Percentiles rank a stretch among this genome's conserved stretches.
Conservation (phyloP, 1,140 invertebrate species). For the Schlechtendalia chinensis region DNA sequence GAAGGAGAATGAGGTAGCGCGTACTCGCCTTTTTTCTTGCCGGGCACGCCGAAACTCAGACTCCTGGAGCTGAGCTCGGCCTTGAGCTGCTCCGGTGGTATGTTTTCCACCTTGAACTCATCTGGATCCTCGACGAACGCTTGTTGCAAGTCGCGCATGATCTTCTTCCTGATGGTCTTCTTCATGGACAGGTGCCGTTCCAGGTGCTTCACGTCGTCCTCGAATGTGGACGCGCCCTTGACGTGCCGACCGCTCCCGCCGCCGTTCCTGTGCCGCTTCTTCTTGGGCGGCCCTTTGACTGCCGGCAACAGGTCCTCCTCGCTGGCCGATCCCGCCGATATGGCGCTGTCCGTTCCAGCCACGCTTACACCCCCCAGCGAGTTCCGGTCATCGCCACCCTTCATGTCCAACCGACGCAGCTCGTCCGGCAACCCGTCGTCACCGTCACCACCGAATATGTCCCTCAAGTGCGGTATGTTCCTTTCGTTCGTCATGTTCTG, state of each 20-base stretch:
- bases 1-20: neutral
- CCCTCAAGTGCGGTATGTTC: slow-evolving; percentile 67
- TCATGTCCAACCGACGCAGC: slow-evolving; percentile 55
- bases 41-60: slow-evolving; percentile 62
- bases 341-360: slow-evolving; percentile 59
- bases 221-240: slow-evolving; percentile 64
- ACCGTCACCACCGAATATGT: slow-evolving; percentile 64
- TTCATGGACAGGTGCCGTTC: slow-evolving; percentile 83
- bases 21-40: slow-evolving; percentile 57
- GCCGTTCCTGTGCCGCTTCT: slow-evolving; percentile 57
- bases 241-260: slow-evolving; percentile 53
- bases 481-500: slow-evolving; percentile 60
- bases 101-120: slow-evolving; percentile 68
- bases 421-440: slow-evolving; percentile 56
- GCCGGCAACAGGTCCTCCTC: slow-evolving; percentile 58
- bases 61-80: slow-evolving; percentile 68
- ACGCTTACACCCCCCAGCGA: slow-evolving; percentile 50
- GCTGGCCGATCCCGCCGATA: slow-evolving; percentile 60
- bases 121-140: slow-evolving; percentile 74
- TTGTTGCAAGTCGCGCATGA: slow-evolving; percentile 76
- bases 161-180: slow-evolving; percentile 81
- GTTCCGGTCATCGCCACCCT: slow-evolving; percentile 52
- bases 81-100: slow-evolving; percentile 67
- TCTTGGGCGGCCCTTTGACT: slow-evolving; percentile 60
- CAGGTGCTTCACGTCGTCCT: slow-evolving; percentile 72